Evolutionary conservation across 2,888 invertebrate species (phyloP), one percentile per base, ranked within the genome.

Genomic region (Eupsilia transversa): DNA sequence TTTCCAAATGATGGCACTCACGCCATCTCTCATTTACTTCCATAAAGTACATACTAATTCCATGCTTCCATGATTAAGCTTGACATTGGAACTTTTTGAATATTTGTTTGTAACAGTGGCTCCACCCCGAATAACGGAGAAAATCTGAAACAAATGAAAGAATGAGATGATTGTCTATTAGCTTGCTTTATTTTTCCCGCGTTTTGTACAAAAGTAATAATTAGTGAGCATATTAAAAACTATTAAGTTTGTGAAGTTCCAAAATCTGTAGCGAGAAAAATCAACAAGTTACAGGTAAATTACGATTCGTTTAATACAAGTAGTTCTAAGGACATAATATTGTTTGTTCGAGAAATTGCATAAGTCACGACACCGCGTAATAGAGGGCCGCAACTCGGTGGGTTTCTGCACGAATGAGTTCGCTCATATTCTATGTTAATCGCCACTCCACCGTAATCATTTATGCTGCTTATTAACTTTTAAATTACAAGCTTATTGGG

Each of bases 1-100:
- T 90, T 88, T 93, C 92, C 92, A 91, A 86, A 78, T 89, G 89
- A 84, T 64, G 86, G 88, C 92, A 91, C 94, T 93, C 94, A 95
- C 94, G 94, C 88, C 87, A 94, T 30, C 27, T 27, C 9, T 7
- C 49, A 35, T 52, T 52, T 65, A 33, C n/a, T 35, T 65, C n/a
- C 3, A n/a, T 64, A 23, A 23, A 33, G 20, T 33, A 35, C 10
- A 52, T 52, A 49, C 65, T 65, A 65, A 46, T 46, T 65, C 46
- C 49, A 49, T 52, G 12, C n/a, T n/a, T 64, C 2, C 9, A 10
- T 10, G 10, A 41, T 3, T 63, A 38, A 70, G 3, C 41, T 64
- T 30, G 12, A 6, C 30, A 33, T 33, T 57, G 12, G 17, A 54
- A 43, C 27, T 38, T 38, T 57, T 52, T 33, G 0, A 41, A 23